These are phyloP conservation scores for Harpalus rubripes DNA, from an alignment of 2,888 invertebrate species.

Conservation along the genomic window DNA sequence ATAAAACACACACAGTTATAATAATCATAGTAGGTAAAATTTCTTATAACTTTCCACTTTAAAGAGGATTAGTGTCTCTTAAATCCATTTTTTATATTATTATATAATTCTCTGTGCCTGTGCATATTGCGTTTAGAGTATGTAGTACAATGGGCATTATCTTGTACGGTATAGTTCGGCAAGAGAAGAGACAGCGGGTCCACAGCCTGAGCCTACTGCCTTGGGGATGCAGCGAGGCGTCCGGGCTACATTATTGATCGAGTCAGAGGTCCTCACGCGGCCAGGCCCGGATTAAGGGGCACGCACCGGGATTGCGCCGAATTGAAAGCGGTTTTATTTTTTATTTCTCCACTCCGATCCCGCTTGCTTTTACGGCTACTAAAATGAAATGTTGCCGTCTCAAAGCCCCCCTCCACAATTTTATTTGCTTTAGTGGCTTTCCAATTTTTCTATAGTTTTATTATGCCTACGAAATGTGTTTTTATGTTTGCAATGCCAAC, in stretches of 20 bases:
- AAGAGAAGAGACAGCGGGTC: slow-evolving; percentile 23
- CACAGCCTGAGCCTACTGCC: slow-evolving; percentile 38
- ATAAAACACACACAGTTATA: too few species aligned
- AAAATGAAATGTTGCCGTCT: slow-evolving; percentile 47
- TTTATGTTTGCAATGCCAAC: not conserved
- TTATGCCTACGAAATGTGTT: not conserved
- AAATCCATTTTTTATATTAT: not conserved
- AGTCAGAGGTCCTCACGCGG: slow-evolving; percentile 57
- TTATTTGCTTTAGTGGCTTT: slow-evolving; percentile 43
- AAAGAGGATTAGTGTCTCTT: too few species aligned
- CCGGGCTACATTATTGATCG: slow-evolving; percentile 66
- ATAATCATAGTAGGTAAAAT: too few species aligned
- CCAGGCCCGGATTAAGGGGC: slow-evolving; percentile 59
- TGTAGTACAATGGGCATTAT: not conserved
- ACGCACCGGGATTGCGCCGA: slow-evolving; percentile 54
- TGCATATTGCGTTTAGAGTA: not conserved
- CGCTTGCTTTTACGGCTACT: slow-evolving; percentile 52
- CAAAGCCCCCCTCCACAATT: slow-evolving; percentile 23
- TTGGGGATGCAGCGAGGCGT: slow-evolving; percentile 54
- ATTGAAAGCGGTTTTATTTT: slow-evolving; percentile 57
- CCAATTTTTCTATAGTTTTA: slow-evolving; percentile 28
- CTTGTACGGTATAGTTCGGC: slow-evolving; percentile 2
- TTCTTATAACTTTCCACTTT: too few species aligned
- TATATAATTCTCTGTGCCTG: not conserved
- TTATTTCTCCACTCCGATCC: slow-evolving; percentile 50